Base-by-base conservation (phyloP, 2,797 vertebrate genomes). In the Lagorchestes hirsutus region DNA sequence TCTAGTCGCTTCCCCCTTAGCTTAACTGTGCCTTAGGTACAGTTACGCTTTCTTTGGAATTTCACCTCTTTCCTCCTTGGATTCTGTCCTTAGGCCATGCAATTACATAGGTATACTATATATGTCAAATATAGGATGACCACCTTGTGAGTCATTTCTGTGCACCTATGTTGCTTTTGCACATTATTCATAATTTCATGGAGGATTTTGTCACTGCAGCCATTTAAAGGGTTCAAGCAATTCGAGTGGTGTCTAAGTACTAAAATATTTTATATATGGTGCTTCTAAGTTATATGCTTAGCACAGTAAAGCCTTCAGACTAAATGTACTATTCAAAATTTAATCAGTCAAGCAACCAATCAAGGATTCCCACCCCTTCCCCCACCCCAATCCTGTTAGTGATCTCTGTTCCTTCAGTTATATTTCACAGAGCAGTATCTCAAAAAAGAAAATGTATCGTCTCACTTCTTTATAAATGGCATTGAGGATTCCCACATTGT, bases 301-400 rank as follows among this genome's bases (percentile, higher is more conserved):
- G 74, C 6, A 28, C 27, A 56, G 67, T 93, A 91, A 95, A 91
- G 29, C 82, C 50, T 96, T 93, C 74, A 59, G 18, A 52, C 59
- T 18, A 92, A 93, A 93, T 46, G 27, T 1, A 58, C 24, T 93
- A 96, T 94, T 57, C 46, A 93, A 92, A 96, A 74, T 90, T 59
- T 46, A 62, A 0, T 40, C n/a, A 90, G 40, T 54, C 90, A 54
- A 27, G 93, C 55, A 92, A 13, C 40, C 34, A 46, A 1, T 91
- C 55, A 54, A 62, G 6, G 29, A 27, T 54, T 67, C 28, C 29
- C 28, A n/a, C 34, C 34, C 67, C n/a, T 22, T 1, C 8, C 67
- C 8, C 6, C 8, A 28, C 18, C 67, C 8, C 67, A 40, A 46
- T 46, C 67, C n/a, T 82, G n/a, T 46, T 46, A 82, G 67, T 82